These are phyloP conservation scores for Bombycilla garrulus DNA, from an alignment of 2,113 vertebrate genomes.

Conservation along the genomic window DNA sequence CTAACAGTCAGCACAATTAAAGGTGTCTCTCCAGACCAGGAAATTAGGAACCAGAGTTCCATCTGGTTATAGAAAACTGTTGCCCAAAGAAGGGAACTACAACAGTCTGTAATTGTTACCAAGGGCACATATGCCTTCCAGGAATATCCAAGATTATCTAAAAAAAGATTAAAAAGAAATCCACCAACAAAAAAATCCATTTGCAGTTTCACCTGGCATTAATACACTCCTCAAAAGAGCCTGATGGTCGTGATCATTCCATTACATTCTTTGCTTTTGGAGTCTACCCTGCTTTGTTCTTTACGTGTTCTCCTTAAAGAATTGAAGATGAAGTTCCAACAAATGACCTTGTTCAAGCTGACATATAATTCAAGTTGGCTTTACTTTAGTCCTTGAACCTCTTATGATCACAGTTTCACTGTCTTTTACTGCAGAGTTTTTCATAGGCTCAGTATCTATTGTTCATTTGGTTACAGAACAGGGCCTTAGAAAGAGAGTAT, in stretches of 20 bases:
- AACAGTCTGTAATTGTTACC: background rate
- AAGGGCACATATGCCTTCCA: background rate
- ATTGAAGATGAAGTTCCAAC: background rate
- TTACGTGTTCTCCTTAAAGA: fast-evolving
- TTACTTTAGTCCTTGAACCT: background rate
- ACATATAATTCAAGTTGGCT: background rate
- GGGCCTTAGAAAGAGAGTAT: background rate
- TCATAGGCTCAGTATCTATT: background rate
- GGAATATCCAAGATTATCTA: background rate
- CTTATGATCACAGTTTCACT: background rate
- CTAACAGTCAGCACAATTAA: background rate
- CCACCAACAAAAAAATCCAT: background rate
- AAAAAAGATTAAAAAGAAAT: background rate
- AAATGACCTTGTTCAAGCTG: background rate
- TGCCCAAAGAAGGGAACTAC: background rate
- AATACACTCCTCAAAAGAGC: background rate
- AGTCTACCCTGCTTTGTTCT: background rate
- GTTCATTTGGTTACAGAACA: background rate
- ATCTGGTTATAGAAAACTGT: background rate
- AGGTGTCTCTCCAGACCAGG: background rate
- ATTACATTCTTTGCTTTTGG: background rate
- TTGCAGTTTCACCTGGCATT: background rate
- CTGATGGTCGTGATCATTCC: background rate
- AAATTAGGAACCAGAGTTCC: background rate
- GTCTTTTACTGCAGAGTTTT: background rate